phyloP scores from a whole-genome alignment of 2,888 invertebrate species.

The Mylabris sibirica region DNA sequence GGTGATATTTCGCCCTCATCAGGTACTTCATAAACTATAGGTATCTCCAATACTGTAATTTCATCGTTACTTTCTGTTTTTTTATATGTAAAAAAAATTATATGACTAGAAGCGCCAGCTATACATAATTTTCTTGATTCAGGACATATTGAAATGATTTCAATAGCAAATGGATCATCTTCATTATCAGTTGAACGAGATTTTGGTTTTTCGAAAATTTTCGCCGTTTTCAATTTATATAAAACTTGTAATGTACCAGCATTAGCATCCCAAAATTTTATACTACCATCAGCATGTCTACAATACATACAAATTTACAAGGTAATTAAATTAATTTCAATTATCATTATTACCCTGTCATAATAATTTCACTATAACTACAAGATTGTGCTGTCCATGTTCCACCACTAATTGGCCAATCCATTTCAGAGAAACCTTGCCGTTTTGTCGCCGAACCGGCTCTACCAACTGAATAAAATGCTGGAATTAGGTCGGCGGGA shows the following conservation, averaged over 20 bases:
- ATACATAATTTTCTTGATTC: slow-evolving; percentile 91
- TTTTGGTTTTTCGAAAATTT: slow-evolving; percentile 82
- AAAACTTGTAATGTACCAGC: slow-evolving; percentile 94
- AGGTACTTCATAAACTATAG: slow-evolving; percentile 82
- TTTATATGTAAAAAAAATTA: slow-evolving; percentile 94
- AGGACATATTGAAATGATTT: slow-evolving; percentile 89
- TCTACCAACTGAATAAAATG: slow-evolving; percentile 94
- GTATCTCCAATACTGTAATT: slow-evolving; percentile 85
- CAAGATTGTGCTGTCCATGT: slow-evolving; percentile 95
- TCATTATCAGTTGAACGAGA: slow-evolving; percentile 72
- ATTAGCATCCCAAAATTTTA: slow-evolving; percentile 99
- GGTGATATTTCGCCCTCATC: slow-evolving; percentile 84
- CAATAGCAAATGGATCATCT: slow-evolving; percentile 90
- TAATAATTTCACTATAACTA: slow-evolving; percentile 96
- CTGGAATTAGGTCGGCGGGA: slow-evolving; percentile 96
- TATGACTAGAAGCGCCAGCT: slow-evolving; percentile 92
- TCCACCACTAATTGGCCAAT: slow-evolving; percentile 97
- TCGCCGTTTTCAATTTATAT: slow-evolving; percentile 97
- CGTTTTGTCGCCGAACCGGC: slow-evolving; percentile 74
- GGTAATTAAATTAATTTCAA: neutral
- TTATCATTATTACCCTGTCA: slow-evolving; percentile 81
- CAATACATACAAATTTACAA: slow-evolving; percentile 14
- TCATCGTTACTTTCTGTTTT: slow-evolving; percentile 88
- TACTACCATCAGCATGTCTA: slow-evolving; percentile 96
- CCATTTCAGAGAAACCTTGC: slow-evolving; percentile 86